phyloP scores from a whole-genome alignment of 64 coral and sea anemone species.

The Stichodactyla helianthus region DNA sequence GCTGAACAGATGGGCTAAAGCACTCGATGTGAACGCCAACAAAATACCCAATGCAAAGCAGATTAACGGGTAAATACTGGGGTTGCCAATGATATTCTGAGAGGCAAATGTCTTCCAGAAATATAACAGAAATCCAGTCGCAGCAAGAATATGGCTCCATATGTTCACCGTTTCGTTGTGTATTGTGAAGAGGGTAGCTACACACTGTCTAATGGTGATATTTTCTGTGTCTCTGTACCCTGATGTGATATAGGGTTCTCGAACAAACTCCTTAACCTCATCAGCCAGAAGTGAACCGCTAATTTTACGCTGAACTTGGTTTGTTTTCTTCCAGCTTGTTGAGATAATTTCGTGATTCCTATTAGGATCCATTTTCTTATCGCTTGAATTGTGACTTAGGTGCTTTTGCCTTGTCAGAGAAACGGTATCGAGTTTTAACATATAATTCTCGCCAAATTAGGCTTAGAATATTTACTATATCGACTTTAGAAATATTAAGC shows the following conservation, averaged over 20 bases:
- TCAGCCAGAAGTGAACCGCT: not conserved
- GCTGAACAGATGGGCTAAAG: slow-evolving; percentile 45
- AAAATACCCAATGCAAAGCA: slow-evolving; percentile 42
- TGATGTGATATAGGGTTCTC: slow-evolving; percentile 20
- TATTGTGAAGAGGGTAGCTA: slow-evolving; percentile 37
- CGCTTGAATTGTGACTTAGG: not conserved
- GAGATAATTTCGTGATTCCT: not conserved
- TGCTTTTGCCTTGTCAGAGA: too few relatives aligned
- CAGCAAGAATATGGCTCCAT: slow-evolving; percentile 51
- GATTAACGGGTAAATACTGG: slow-evolving; percentile 22
- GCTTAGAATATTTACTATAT: too few relatives aligned
- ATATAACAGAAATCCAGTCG: slow-evolving; percentile 15
- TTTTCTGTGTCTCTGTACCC: slow-evolving; percentile 34
- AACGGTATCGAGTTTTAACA: too few relatives aligned
- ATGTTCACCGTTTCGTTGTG: slow-evolving; percentile 56
- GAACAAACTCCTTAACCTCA: slow-evolving; percentile 25
- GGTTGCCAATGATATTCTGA: not conserved
- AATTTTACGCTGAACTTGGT: too few relatives aligned
- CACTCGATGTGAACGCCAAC: slow-evolving; percentile 19
- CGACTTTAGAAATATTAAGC: too few relatives aligned
- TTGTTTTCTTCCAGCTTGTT: not conserved
- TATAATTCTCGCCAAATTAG: too few relatives aligned
- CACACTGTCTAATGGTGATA: slow-evolving; percentile 27
- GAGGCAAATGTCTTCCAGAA: not conserved
- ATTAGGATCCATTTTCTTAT: not conserved